A percentile compares a stretch with the other conserved stretches of the same genome.
Conservation (phyloP, 2,888 invertebrate genomes). For the Eremobia ochroleuca region DNA sequence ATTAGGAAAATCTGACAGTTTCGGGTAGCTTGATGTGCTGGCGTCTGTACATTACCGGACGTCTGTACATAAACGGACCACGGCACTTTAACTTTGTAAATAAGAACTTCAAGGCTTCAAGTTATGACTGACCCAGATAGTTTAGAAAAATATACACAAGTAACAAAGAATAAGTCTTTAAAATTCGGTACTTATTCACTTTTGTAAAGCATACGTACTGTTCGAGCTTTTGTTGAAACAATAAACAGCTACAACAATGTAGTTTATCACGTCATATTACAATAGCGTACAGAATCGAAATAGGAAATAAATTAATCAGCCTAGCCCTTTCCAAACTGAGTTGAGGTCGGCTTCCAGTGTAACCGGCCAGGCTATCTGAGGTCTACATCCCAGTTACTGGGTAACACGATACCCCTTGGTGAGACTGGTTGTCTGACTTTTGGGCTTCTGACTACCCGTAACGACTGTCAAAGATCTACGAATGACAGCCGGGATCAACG, state of each 20-base stretch:
- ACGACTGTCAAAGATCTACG: neutral
- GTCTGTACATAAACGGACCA: constrained; percentile 47
- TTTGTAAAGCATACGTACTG: constrained; percentile 26
- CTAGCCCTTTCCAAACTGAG: neutral
- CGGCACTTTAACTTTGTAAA: constrained; percentile 46
- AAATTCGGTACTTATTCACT: constrained; percentile 30
- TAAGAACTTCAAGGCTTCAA: constrained; percentile 37
- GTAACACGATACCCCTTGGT: neutral
- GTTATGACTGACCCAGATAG: constrained; percentile 46
- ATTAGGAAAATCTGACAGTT: no score
- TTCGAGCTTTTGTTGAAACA: constrained; percentile 34
- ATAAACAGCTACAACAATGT: constrained; percentile 41
- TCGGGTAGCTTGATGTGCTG: no score
- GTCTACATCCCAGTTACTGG: neutral
- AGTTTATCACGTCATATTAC: constrained; percentile 37
- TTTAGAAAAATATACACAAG: constrained; percentile 29
- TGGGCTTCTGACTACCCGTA: neutral
- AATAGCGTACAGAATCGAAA: constrained; percentile 18
- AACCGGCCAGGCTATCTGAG: neutral
- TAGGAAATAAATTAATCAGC: constrained; percentile 24
- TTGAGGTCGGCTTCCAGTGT: neutral
- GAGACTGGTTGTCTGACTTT: neutral
- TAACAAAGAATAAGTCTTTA: constrained; percentile 39
- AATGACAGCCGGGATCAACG: neutral
- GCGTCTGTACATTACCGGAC: no score